Base-by-base conservation (phyloP, 2,797 vertebrate species). In the Garrulus glandarius region DNA sequence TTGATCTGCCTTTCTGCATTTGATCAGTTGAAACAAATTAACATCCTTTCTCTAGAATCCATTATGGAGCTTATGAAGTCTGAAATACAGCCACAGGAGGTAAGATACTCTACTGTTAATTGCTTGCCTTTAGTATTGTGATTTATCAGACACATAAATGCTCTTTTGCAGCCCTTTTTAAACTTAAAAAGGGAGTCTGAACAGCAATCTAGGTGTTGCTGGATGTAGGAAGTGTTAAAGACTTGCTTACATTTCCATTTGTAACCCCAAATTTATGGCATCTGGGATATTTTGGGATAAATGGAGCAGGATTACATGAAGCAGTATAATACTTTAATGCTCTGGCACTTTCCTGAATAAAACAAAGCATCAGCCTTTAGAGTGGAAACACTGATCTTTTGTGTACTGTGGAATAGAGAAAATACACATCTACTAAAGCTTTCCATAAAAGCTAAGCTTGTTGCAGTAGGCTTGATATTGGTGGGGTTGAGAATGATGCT, bases 31-130 rank as follows among this genome's bases (percentile, higher is more conserved):
- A 96, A 96, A 94, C 72, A 83, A 94, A 80, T 93, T 80, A 87
- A 59, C 81, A 29, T 88, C 39, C 46, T 96, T 96, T 96, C 76
- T 92, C 75, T 97, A 99, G 99, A 97, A 77, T 89, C 95, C 86
- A 77, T 97, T 49, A 94, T 97, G 92, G 97, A 98, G 43, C 92
- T 96, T 83, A 97, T 97, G 91, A 98, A 98, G 93, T 82, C 97
- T 88, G 98, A 99, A 71, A 96, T 97, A 95, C 97, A 98, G 56
- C 97, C 98, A 63, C 98, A 97, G 93, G 98, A 99, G 99, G 99
- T 99, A 98, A 98, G 98, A 92, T 61, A 32, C 49, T 82, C 19
- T 61, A 34, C 57, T 89, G 44, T 70, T 88, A 92, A 81, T 71
- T 92, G 44, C 21, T 90, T 93, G 72, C 26, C 46, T 69, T 76